Conservation (phyloP, 2,888 invertebrate species). For the Nomada hirtipes region DNA sequence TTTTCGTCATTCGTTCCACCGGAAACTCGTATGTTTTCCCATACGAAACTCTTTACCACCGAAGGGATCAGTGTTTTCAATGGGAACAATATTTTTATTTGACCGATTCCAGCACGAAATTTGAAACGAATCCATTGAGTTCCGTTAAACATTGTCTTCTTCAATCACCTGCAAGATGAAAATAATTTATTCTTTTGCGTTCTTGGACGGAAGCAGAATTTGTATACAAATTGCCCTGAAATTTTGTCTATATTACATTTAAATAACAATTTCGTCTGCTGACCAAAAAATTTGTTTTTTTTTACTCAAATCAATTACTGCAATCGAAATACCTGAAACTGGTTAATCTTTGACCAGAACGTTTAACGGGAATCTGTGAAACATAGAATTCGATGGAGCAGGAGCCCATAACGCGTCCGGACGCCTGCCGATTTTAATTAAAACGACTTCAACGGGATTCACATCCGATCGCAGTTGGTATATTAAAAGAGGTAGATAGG, state of each 20-base stretch:
- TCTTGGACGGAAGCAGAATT: no score
- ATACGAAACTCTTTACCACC: not conserved
- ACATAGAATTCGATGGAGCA: not conserved
- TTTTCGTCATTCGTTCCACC: constrained; percentile 2
- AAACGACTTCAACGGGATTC: constrained; percentile 29
- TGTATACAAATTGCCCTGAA: no score
- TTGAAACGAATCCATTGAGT: not conserved
- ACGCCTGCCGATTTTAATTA: constrained; percentile 52
- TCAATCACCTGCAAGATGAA: no score
- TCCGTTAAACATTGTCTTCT: no score
- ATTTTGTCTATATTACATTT: no score
- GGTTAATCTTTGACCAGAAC: not conserved
- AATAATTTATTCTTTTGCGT: no score
- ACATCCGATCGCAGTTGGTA: constrained; percentile 38
- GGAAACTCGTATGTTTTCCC: not conserved
- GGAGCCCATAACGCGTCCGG: constrained; percentile 14
- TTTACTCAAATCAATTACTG: not conserved
- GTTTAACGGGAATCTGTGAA: constrained; percentile 10
- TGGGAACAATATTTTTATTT: not conserved
- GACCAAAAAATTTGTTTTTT: not conserved
- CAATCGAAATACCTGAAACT: not conserved
- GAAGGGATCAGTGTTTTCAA: no score
- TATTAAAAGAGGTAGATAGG: constrained; percentile 35
- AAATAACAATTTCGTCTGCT: no score
- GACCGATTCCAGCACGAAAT: not conserved